Base-by-base conservation (phyloP, 2,888 invertebrate genomes). In the Pristionchus mayeri region DNA sequence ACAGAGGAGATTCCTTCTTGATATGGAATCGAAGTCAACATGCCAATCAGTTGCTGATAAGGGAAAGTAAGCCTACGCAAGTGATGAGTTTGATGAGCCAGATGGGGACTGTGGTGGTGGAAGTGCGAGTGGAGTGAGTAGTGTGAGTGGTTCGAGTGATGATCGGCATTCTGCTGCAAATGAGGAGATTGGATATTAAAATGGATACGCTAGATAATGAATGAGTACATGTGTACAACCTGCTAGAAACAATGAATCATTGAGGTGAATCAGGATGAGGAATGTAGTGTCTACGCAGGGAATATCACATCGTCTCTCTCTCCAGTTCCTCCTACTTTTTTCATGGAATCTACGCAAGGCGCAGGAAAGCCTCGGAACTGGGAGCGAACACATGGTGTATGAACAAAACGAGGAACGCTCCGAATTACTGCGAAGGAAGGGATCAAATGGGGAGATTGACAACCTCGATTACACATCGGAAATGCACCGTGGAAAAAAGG, bases 31-130 rank as follows among this genome's bases (percentile, higher is more conserved):
- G 3, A 27, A 7, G 11, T 3, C 75, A 24, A 18, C 48, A 2
- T 52, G 30, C 13, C 30, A 52, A n/a, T 54, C 3, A 40, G 18
- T 7, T 27, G 30, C 24, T 21, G 16, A n/a, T 21, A 78, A 24
- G 11, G 11, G 24, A 54, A 24, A 24, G n/a, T 54, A 48, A 63
- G 71, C 84, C 40, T 11, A 84, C 84, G 30, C 54, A 54, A 27
- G 85, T 85, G 48, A 85, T 81, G 1, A 85, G 48, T 52, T 85
- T 85, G 54, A 85, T 37, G 16, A 85, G 21, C 85, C 85, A 85
- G n/a, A 85, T 71, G 54, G 85, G 85, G 0, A 85, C 63, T 4
- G 80, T 67, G 18, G 85, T 78, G 3, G 71, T 71, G 24, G 85
- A 60, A 16, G 37, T 37, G 21, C 78, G 37, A 24, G 76, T 37